phyloP scores from a whole-genome alignment of 2,113 vertebrate species.

The Podarcis muralis region DNA sequence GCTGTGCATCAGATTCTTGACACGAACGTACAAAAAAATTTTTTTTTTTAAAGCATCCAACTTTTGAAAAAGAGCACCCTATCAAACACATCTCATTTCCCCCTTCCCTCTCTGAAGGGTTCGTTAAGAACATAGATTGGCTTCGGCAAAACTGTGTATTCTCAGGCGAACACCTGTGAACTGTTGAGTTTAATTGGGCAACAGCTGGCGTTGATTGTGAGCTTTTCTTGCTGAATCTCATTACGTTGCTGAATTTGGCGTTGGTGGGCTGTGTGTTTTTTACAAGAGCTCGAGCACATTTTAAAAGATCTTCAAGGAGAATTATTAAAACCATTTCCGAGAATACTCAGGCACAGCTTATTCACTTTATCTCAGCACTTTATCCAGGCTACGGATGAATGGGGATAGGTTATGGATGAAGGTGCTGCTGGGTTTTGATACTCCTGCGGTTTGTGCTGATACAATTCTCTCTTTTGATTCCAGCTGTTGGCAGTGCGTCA shows the following conservation, averaged over 20 bases:
- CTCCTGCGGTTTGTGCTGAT: conserved; percentile 23
- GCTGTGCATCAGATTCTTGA: conserved; percentile 29
- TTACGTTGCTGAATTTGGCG: conserved; percentile 61
- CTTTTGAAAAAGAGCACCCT: conserved; percentile 42
- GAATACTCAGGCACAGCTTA: conserved; percentile 31
- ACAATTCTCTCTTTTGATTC: conserved; percentile 22
- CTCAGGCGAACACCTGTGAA: conserved; percentile 74
- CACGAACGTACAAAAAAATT: conserved; percentile 12
- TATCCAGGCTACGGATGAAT: conserved; percentile 54
- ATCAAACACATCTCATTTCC: conserved; percentile 46
- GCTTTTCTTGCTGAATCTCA: conserved; percentile 69
- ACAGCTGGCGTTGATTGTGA: conserved; percentile 74
- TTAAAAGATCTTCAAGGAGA: conserved; percentile 55
- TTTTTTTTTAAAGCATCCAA: neutral
- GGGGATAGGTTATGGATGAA: conserved; percentile 19
- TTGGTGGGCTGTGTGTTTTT: conserved; percentile 30
- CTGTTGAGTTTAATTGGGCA: conserved; percentile 74
- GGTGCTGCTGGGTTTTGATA: conserved; percentile 2
- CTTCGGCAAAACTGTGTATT: conserved; percentile 49
- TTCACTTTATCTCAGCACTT: conserved; percentile 11
- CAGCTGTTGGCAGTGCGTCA: neutral
- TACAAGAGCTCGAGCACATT: conserved; percentile 52
- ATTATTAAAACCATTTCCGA: conserved; percentile 47
- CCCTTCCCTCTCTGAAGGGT: conserved; percentile 51
- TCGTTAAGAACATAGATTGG: conserved; percentile 58